Evolutionary conservation across 2,113 vertebrate species (phyloP).

Genomic region (Meriones unguiculatus): DNA sequence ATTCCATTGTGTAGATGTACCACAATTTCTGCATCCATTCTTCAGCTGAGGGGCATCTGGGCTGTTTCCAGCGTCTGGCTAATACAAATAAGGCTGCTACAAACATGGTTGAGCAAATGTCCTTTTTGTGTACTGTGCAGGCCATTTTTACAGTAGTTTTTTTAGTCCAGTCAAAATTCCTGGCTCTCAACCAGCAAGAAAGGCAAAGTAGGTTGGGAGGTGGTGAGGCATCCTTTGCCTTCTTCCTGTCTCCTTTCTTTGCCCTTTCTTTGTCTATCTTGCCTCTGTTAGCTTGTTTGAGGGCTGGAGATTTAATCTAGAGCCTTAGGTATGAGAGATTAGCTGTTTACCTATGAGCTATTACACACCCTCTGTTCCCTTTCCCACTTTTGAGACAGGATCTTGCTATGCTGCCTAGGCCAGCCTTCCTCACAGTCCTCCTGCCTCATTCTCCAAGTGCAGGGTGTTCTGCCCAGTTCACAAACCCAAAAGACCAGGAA

Average conservation of each 20-base stretch:
- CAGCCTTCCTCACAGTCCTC: background rate
- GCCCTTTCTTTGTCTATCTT: background rate
- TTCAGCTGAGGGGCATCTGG: no score
- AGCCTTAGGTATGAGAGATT: background rate
- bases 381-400: background rate
- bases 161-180: background rate
- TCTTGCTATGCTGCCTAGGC: background rate
- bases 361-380: background rate
- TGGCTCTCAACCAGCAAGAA: background rate
- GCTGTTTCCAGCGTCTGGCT: no score
- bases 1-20: no score
- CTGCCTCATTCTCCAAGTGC: background rate
- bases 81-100: no score
- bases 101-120: no score
- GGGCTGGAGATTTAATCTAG: background rate
- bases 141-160: background rate
- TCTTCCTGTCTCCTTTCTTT: background rate
- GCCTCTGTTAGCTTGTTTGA: background rate
- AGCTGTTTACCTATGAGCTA: background rate
- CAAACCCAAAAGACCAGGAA: no score
- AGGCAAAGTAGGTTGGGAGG: background rate
- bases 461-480: background rate
- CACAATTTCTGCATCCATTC: no score
- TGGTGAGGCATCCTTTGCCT: background rate
- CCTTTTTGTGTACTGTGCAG: no score